A percentile compares a stretch with the other conserved stretches of the same genome.
phyloP scores from a whole-genome alignment of 2,797 vertebrate species.

The Chrysocyon brachyurus region DNA sequence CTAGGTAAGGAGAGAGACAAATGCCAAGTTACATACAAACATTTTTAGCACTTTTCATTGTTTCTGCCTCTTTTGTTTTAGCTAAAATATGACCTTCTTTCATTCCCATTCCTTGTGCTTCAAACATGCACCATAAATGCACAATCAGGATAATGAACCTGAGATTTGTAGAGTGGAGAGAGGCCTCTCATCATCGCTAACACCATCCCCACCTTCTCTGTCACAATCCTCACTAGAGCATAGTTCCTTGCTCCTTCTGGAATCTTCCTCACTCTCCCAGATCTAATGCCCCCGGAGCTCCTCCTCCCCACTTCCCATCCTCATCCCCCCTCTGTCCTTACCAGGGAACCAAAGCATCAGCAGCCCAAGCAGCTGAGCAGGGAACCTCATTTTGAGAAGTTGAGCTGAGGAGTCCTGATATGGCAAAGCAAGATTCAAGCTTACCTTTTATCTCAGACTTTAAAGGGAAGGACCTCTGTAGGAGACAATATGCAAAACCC shows the following conservation, averaged over 20 bases:
- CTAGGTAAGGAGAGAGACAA: background rate
- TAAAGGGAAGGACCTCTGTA: background rate
- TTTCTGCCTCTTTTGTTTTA: no score
- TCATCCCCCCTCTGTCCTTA: background rate
- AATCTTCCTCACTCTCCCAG: background rate
- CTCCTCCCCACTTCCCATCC: background rate
- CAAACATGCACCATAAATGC: background rate
- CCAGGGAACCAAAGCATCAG: background rate
- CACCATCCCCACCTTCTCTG: rapidly evolving
- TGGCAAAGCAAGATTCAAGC: background rate
- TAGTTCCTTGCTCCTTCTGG: rapidly evolving
- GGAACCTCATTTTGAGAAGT: background rate
- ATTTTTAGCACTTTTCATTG: background rate
- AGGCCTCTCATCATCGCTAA: rapidly evolving
- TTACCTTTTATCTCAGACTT: background rate
- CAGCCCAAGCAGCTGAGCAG: background rate
- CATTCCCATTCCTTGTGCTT: no score
- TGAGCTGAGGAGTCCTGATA: background rate
- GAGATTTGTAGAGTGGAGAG: rapidly evolving
- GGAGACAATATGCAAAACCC: background rate
- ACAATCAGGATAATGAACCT: background rate
- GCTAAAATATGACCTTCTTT: no score
- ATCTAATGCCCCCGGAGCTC: background rate
- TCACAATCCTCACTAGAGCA: rapidly evolving
- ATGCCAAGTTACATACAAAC: no score